Evolutionary conservation across 1,140 invertebrate genomes (phyloP), one percentile per base, ranked within the genome.

Genomic region (Anastatus disparis): DNA sequence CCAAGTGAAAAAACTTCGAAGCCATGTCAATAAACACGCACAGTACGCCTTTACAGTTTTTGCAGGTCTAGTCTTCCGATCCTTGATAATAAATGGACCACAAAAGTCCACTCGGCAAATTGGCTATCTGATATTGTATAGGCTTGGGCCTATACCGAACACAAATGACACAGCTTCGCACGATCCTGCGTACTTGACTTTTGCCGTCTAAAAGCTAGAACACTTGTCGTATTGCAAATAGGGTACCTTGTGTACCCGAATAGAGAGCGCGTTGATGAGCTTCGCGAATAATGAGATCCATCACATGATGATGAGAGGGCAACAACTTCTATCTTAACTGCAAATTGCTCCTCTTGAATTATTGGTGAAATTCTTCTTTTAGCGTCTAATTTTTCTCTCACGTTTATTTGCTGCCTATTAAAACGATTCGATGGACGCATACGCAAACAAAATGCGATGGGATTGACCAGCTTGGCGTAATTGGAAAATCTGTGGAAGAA

Each of bases 41-140:
- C 12, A 76, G 58, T 77, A 79, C 0, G 65, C 58, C 52, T 72
- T 79, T 1, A 73, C 42, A n/a, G n/a, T n/a, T n/a, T n/a, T n/a
- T n/a, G n/a, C 9, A 56, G 53, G 22, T 31, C 42, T n/a, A 42
- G 70, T 65, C 69, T 67, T 53, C 72, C 38, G 7, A 53, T 67
- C 62, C 66, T 76, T 79, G 6, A 78, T 58, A 22, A 27, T 42
- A 58, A 76, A 68, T 3, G 75, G 75, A 12, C 74, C 73, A 42
- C 66, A 73, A 38, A 61, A 74, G 46, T 77, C 73, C 48, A 26
- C 26, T n/a, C n/a, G n/a, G n/a, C n/a, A n/a, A n/a, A n/a, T n/a
- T n/a, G n/a, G n/a, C n/a, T n/a, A n/a, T n/a, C n/a, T n/a, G n/a
- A n/a, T n/a, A n/a, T n/a, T n/a, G n/a, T n/a, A n/a, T n/a, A n/a